Conservation (phyloP, 2,113 vertebrate species). For the Fregata magnificens region DNA sequence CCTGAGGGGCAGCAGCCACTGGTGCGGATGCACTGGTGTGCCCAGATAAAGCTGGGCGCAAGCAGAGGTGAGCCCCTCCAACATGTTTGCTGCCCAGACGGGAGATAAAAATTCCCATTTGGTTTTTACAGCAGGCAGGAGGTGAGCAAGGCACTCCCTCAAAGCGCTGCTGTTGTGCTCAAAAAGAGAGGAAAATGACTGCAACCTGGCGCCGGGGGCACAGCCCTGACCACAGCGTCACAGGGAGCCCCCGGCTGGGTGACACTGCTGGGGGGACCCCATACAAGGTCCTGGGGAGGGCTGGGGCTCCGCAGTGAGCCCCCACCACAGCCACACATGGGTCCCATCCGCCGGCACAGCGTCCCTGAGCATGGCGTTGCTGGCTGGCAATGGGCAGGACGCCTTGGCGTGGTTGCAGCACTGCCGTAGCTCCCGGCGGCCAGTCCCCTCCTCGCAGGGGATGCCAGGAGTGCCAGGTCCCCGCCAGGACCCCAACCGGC, state of each 20-base stretch:
- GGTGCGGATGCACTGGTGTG: background rate
- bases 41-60: accelerated
- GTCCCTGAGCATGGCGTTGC: background rate
- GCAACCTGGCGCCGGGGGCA: accelerated
- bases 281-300: background rate
- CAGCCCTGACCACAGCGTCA: background rate
- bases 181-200: background rate
- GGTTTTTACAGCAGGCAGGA: background rate
- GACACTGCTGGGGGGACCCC: background rate
- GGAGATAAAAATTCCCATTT: background rate
- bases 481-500: background rate
- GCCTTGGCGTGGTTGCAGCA: accelerated
- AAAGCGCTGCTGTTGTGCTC: background rate
- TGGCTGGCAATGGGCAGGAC: accelerated
- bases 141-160: background rate
- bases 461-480: accelerated
- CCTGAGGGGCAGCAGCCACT: accelerated
- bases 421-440: background rate
- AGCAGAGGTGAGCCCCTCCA: accelerated
- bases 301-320: background rate
- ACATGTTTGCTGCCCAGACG: accelerated
- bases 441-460: accelerated
- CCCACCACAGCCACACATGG: accelerated
- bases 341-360: background rate
- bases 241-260: background rate